Conservation (phyloP, 2,113 vertebrate species). For the Struthio camelus region DNA sequence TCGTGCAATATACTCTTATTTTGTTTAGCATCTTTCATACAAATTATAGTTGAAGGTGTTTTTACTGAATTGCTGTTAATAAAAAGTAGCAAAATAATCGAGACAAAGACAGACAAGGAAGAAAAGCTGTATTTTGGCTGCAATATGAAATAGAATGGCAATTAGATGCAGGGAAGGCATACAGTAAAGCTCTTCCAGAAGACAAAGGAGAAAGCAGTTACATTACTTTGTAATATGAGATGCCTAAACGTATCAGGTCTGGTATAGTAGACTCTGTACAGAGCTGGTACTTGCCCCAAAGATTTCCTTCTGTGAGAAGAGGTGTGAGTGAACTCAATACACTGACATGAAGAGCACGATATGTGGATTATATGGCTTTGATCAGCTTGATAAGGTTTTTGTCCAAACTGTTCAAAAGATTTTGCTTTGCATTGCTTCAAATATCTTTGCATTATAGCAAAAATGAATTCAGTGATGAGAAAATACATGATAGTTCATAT, state of each 20-base stretch:
- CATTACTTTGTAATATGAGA: neutral
- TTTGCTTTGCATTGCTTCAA: neutral
- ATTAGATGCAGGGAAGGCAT: neutral
- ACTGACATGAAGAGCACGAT: too few species aligned
- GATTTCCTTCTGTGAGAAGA: neutral
- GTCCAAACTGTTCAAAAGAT: neutral
- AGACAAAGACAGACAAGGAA: neutral
- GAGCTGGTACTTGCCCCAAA: neutral
- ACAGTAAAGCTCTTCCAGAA: neutral
- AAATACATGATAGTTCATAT: neutral
- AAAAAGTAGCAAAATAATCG: conserved; percentile 19
- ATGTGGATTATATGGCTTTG: neutral
- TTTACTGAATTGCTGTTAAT: conserved; percentile 2
- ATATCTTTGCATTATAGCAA: neutral
- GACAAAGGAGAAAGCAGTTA: neutral
- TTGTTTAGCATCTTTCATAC: neutral
- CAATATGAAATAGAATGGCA: neutral
- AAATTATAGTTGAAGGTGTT: neutral
- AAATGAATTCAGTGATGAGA: neutral
- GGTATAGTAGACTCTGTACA: neutral
- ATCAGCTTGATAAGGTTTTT: neutral
- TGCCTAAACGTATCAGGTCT: neutral
- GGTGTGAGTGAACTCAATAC: neutral
- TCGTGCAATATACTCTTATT: neutral
- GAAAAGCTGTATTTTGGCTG: neutral